phyloP scores from a whole-genome alignment of 2,797 vertebrate genomes.

The Xiphorhynchus erythropygius region DNA sequence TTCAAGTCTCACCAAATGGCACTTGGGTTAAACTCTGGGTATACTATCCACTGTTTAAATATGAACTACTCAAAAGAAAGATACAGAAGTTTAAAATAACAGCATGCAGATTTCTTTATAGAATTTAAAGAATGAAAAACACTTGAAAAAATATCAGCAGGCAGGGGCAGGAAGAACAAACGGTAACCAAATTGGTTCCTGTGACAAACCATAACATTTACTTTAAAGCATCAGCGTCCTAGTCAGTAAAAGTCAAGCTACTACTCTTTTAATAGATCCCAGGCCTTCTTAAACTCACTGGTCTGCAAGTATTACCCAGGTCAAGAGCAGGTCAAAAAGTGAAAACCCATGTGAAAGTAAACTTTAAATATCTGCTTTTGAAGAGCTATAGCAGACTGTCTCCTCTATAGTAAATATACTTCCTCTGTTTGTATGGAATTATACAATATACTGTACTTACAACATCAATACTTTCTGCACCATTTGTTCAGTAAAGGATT shows the following conservation, averaged over 20 bases:
- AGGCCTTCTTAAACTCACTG: constrained; percentile 84
- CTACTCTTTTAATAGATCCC: constrained; percentile 91
- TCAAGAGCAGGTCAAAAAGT: constrained; percentile 86
- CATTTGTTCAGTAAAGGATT: not conserved
- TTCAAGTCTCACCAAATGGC: constrained; percentile 66
- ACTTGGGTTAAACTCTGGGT: constrained; percentile 63
- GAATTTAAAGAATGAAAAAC: constrained; percentile 90
- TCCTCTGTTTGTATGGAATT: constrained; percentile 62
- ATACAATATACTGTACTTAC: constrained; percentile 28
- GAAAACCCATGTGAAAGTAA: constrained; percentile 85
- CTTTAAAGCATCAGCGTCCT: constrained; percentile 88
- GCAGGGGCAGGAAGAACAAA: constrained; percentile 87
- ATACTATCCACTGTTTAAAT: constrained; percentile 63
- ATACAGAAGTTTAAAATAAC: constrained; percentile 86
- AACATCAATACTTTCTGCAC: not conserved
- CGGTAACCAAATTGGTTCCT: constrained; percentile 96
- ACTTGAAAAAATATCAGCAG: constrained; percentile 92
- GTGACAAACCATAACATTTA: constrained; percentile 99
- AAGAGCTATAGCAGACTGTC: constrained; percentile 72
- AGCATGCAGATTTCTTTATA: constrained; percentile 82
- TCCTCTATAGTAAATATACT: constrained; percentile 73
- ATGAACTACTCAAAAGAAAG: constrained; percentile 65
- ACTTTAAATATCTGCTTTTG: constrained; percentile 81
- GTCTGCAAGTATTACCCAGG: constrained; percentile 81
- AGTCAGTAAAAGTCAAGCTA: constrained; percentile 88